These are phyloP conservation scores for Pangasius krempfi DNA, from an alignment of 2,797 vertebrate species.

Conservation along the genomic window DNA sequence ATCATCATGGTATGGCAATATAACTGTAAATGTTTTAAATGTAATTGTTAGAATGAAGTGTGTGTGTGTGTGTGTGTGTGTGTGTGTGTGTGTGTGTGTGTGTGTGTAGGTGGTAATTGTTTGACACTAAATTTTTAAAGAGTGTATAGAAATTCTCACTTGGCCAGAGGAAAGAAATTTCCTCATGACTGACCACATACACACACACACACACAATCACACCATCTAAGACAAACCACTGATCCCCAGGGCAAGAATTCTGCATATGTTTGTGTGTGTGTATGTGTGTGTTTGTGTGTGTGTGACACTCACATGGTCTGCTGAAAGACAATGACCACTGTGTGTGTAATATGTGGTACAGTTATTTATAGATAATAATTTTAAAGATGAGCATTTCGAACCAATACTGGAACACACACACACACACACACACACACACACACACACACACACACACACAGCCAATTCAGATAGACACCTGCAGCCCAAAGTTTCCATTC, in stretches of 20 bases:
- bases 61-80: not conserved
- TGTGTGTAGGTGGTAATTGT: not conserved
- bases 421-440: constrained; percentile 3
- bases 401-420: constrained; percentile 6
- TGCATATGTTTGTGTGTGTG: too few relatives aligned
- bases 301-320: constrained; percentile 32
- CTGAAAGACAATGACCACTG: constrained; percentile 25
- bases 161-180: constrained; percentile 3
- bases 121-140: not conserved
- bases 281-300: not conserved
- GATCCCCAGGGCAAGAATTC: not conserved
- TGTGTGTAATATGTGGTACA: not conserved
- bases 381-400: not conserved
- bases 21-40: not conserved
- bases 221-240: not conserved
- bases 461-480: not conserved
- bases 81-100: constrained; percentile 23
- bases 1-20: not conserved
- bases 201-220: not conserved
- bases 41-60: not conserved
- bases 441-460: constrained; percentile 18
- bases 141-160: not conserved
- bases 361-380: not conserved
- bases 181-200: not conserved
- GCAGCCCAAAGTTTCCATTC: constrained; percentile 27